These are phyloP conservation scores for Tetragnatha versicolor DNA, from an alignment of 1,140 invertebrate genomes.

Conservation along the genomic window DNA sequence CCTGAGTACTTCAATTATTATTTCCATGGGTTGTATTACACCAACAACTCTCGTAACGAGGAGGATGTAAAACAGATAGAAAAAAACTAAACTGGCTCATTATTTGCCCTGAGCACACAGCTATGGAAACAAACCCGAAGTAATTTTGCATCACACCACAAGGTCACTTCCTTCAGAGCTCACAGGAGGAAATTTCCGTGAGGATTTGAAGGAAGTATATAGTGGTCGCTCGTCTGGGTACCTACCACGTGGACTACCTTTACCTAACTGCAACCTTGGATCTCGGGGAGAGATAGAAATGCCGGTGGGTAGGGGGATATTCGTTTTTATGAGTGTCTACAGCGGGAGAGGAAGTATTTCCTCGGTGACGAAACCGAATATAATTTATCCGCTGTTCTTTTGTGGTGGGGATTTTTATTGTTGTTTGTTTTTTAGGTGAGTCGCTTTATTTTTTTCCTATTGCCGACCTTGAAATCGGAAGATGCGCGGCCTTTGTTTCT, in stretches of 20 bases:
- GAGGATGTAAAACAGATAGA: neutral
- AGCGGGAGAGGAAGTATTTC: constrained; percentile 24
- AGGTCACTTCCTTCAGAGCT: constrained; percentile 39
- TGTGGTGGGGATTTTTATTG: neutral
- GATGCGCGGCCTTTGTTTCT: constrained; percentile 27
- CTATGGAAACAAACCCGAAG: constrained; percentile 37
- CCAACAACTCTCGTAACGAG: neutral
- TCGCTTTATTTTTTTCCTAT: neutral
- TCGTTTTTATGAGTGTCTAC: no score
- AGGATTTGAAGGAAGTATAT: constrained; percentile 21
- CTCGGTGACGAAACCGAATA: constrained; percentile 29
- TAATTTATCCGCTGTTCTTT: constrained; percentile 30
- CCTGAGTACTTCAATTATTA: no score
- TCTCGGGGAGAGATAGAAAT: constrained; percentile 18
- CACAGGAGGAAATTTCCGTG: constrained; percentile 41
- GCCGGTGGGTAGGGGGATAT: neutral
- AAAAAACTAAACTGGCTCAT: neutral
- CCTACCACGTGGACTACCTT: constrained; percentile 31
- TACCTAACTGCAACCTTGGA: constrained; percentile 47
- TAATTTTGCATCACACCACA: constrained; percentile 1
- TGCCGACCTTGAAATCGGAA: constrained; percentile 23
- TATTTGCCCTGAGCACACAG: constrained; percentile 10
- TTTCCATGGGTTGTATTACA: no score
- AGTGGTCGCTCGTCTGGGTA: neutral
- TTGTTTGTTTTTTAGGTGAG: neutral